Evolutionary conservation across 2,888 invertebrate genomes (phyloP).

Genomic region (Horisme vitalbata): DNA sequence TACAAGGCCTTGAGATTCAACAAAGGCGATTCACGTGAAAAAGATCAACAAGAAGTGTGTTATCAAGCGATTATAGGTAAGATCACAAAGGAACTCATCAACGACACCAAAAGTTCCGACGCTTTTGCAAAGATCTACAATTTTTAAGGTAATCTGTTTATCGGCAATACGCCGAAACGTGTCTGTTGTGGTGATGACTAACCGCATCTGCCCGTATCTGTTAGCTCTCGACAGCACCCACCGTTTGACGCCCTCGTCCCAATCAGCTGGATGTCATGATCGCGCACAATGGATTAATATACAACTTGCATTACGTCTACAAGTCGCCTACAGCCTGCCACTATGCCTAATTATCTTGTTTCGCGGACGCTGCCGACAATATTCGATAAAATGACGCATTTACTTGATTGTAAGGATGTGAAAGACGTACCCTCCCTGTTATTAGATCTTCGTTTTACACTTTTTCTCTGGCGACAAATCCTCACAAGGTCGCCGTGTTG

Average conservation of each 20-base stretch:
- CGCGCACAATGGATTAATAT: slow-evolving; percentile 42
- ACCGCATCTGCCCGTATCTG: slow-evolving; percentile 68
- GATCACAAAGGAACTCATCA: slow-evolving; percentile 73
- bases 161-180: slow-evolving; percentile 58
- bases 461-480: slow-evolving; percentile 75
- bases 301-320: slow-evolving; percentile 32
- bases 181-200: slow-evolving; percentile 74
- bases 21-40: slow-evolving; percentile 46
- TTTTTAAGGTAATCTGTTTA: slow-evolving; percentile 50
- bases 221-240: slow-evolving; percentile 61
- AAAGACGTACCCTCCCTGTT: slow-evolving; percentile 83
- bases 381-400: slow-evolving; percentile 82
- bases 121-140: slow-evolving; percentile 52
- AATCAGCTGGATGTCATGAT: slow-evolving; percentile 74
- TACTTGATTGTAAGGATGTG: slow-evolving; percentile 76
- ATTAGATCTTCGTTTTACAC: slow-evolving; percentile 73
- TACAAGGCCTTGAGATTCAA: slow-evolving; percentile 43
- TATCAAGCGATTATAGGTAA: slow-evolving; percentile 63
- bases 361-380: slow-evolving; percentile 56
- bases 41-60: slow-evolving; percentile 67
- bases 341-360: slow-evolving; percentile 47
- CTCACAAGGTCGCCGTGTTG: slow-evolving; percentile 76
- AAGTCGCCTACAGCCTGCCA: slow-evolving; percentile 32
- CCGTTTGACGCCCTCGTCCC: slow-evolving; percentile 67
- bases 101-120: slow-evolving; percentile 56